phyloP scores from a whole-genome alignment of 2,113 vertebrate species.

The Crocuta crocuta region DNA sequence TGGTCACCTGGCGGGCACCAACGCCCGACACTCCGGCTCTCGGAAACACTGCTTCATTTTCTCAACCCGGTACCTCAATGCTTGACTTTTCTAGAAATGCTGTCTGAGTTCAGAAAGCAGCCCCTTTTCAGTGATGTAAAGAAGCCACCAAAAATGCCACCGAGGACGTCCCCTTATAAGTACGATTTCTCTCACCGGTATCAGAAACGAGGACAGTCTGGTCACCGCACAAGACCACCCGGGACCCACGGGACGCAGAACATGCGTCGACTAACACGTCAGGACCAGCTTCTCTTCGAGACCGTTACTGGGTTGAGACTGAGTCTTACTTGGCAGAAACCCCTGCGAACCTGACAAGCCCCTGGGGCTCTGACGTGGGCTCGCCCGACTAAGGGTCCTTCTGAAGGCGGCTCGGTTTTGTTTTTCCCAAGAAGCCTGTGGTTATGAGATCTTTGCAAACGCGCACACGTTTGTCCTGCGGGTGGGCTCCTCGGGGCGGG shows the following conservation, averaged over 20 bases:
- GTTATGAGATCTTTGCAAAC: neutral
- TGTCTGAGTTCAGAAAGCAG: neutral
- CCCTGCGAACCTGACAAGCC: neutral
- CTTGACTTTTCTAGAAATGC: constrained; percentile 12
- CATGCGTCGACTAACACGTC: too few species aligned
- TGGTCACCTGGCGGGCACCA: neutral
- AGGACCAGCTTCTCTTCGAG: neutral
- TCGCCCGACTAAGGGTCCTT: neutral
- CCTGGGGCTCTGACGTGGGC: neutral
- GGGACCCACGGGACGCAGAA: neutral
- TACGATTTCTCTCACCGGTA: neutral
- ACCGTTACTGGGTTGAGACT: neutral
- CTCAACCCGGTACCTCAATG: neutral
- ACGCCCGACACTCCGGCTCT: neutral
- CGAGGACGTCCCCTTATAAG: neutral
- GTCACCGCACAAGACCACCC: neutral
- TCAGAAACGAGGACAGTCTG: neutral
- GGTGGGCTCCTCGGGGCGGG: neutral
- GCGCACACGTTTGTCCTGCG: neutral
- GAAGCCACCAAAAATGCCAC: neutral
- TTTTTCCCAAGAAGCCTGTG: neutral
- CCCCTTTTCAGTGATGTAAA: neutral
- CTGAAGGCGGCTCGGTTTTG: neutral
- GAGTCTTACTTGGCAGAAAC: neutral
- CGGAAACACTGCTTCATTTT: neutral